Conservation (phyloP, 2,113 vertebrate genomes). For the Odontophorus gujanensis region DNA sequence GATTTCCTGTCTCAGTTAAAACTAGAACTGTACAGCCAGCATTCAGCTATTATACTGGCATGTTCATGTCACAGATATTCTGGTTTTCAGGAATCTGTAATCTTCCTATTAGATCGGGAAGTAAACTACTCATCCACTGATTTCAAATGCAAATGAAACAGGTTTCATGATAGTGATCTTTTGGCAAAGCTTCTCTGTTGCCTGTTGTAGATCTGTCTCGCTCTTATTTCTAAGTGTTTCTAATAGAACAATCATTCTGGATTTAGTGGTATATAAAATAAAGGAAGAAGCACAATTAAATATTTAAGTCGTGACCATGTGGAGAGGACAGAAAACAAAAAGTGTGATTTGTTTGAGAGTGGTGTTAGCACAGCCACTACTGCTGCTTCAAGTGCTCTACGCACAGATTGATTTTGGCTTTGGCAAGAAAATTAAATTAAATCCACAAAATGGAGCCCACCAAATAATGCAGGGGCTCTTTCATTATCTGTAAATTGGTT, state of each 20-base stretch:
- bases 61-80: not conserved
- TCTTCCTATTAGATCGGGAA: not conserved
- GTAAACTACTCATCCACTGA: not conserved
- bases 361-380: not conserved
- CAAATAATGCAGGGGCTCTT: not conserved
- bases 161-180: not conserved
- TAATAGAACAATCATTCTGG: not conserved
- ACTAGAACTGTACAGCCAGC: not conserved
- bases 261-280: not conserved
- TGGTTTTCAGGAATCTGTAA: not conserved
- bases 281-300: no score
- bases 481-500: not conserved
- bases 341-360: not conserved
- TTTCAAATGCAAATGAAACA: not conserved
- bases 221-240: not conserved
- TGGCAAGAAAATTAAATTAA: slow-evolving; percentile 24
- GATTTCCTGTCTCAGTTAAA: no score
- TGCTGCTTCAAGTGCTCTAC: not conserved
- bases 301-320: not conserved
- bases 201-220: not conserved
- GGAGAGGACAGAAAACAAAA: not conserved
- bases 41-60: not conserved
- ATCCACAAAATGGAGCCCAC: not conserved
- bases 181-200: not conserved
- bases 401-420: not conserved